phyloP scores from a whole-genome alignment of 1,140 invertebrate species.

The Apis dorsata region DNA sequence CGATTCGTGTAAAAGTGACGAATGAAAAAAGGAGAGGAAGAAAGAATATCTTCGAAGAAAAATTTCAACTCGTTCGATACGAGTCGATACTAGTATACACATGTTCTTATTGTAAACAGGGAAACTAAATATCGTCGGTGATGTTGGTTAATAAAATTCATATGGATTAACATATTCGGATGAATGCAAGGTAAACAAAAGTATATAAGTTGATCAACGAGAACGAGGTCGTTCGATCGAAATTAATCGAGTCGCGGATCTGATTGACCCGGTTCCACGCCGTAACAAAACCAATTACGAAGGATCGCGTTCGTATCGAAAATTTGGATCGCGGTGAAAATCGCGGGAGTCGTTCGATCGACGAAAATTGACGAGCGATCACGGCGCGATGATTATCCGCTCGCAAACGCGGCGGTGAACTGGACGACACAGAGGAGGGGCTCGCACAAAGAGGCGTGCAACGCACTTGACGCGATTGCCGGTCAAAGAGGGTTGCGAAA shows the following conservation, averaged over 20 bases:
- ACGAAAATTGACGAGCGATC: neutral
- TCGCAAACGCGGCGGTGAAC: neutral
- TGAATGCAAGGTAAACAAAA: too few relatives aligned
- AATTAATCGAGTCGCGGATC: neutral
- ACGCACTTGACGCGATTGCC: conserved; percentile 72
- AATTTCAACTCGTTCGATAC: too few relatives aligned
- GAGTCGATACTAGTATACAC: too few relatives aligned
- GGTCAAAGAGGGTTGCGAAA: conserved; percentile 68
- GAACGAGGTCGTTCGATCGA: neutral
- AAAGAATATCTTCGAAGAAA: too few relatives aligned
- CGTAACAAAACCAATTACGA: too few relatives aligned
- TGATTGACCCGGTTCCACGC: neutral
- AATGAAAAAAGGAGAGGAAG: too few relatives aligned
- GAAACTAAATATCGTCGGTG: too few relatives aligned
- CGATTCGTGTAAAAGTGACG: too few relatives aligned
- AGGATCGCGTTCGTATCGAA: neutral
- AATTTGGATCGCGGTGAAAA: too few relatives aligned
- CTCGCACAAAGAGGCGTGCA: conserved; percentile 42
- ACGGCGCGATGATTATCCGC: neutral
- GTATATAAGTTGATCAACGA: neutral
- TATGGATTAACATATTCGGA: too few relatives aligned
- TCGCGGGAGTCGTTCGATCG: neutral
- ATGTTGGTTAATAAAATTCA: neutral
- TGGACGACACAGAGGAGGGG: neutral
- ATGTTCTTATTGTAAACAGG: too few relatives aligned